These are phyloP conservation scores for Triplophysa bombifrons DNA, from an alignment of 2,797 vertebrate species.

Conservation along the genomic window DNA sequence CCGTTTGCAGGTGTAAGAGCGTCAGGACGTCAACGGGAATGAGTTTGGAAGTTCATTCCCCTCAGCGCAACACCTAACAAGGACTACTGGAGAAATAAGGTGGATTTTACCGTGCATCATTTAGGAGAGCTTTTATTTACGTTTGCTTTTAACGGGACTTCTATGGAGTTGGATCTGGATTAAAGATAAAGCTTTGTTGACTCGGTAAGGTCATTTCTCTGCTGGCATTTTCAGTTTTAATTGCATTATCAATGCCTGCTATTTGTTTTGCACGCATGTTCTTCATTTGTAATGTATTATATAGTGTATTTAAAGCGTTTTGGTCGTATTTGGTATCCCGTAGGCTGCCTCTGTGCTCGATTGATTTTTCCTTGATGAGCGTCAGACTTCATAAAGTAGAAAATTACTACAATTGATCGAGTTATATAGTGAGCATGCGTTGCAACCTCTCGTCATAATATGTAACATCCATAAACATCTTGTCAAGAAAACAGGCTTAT, in stretches of 20 bases:
- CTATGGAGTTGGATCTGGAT: constrained; percentile 49
- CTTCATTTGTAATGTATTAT: neutral
- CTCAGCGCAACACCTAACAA: neutral
- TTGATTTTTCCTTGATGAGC: constrained; percentile 37
- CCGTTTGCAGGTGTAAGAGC: constrained; percentile 17
- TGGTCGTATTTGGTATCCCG: constrained; percentile 34
- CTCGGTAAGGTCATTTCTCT: constrained; percentile 1
- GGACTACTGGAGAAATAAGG: constrained; percentile 9
- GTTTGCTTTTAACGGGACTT: constrained; percentile 41
- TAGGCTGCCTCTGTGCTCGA: constrained; percentile 50
- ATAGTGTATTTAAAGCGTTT: constrained; percentile 4
- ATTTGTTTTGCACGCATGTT: neutral
- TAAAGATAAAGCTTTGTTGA: constrained; percentile 35
- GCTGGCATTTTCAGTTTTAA: neutral
- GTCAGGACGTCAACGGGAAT: constrained; percentile 7
- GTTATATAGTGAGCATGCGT: neutral
- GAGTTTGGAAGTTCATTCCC: constrained; percentile 43
- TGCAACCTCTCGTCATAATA: neutral
- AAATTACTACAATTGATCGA: neutral
- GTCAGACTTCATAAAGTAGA: constrained; percentile 10
- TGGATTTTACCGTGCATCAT: neutral
- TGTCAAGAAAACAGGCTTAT: neutral
- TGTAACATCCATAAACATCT: neutral
- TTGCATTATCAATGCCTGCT: neutral
- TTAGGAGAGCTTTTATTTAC: constrained; percentile 1